phyloP scores from a whole-genome alignment of 2,113 vertebrate species.

The Labeo rohita region DNA sequence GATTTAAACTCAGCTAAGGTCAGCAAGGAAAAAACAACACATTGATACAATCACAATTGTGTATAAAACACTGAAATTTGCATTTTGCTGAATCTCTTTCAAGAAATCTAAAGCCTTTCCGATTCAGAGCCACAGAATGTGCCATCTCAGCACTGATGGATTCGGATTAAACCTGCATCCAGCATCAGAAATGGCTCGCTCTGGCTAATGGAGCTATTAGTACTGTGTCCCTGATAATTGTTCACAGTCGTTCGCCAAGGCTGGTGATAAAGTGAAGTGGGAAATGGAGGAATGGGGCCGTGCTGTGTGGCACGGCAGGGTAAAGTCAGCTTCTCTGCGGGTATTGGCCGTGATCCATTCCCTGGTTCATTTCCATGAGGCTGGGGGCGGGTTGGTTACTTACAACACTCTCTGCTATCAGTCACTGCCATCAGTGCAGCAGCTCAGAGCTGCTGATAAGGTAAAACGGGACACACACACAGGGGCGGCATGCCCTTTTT shows the following conservation, averaged over 20 bases:
- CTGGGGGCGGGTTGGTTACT: neutral
- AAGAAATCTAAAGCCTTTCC: neutral
- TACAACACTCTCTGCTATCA: constrained; percentile 35
- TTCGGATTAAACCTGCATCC: constrained; percentile 27
- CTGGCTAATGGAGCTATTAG: constrained; percentile 41
- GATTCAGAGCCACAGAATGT: constrained; percentile 10
- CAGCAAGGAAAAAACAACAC: neutral
- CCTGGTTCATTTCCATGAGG: neutral
- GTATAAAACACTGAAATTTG: neutral
- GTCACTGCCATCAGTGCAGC: constrained; percentile 38
- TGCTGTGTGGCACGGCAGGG: constrained; percentile 22
- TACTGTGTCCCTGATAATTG: constrained; percentile 47
- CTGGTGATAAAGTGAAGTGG: constrained; percentile 20
- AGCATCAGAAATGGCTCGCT: neutral
- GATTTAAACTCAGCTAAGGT: neutral
- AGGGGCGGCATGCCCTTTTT: neutral
- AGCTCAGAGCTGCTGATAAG: constrained; percentile 34
- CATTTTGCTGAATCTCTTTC: neutral
- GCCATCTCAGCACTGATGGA: constrained; percentile 9
- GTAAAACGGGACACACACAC: constrained; percentile 15
- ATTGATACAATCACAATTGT: neutral
- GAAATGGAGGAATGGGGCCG: constrained; percentile 1
- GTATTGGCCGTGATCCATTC: neutral
- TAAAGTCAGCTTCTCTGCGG: neutral
- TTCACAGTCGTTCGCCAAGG: constrained; percentile 39